Evolutionary conservation across 2,888 invertebrate species (phyloP).

Genomic region (Alloscopus bannaensis): DNA sequence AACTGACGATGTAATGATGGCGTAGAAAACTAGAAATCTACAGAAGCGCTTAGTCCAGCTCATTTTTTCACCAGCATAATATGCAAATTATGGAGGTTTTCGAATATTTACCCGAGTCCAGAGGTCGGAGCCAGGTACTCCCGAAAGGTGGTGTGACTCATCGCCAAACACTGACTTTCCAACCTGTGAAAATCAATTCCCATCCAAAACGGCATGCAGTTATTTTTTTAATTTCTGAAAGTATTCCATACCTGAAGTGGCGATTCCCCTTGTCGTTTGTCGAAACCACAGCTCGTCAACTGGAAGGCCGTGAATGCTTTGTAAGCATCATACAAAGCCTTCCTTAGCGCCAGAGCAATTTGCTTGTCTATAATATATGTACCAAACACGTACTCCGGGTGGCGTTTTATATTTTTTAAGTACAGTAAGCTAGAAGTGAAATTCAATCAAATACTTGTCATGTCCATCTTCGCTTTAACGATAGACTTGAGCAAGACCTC

Average conservation of each 20-base stretch:
- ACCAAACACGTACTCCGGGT: no score
- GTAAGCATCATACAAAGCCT: constrained; percentile 90
- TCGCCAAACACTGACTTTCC: constrained; percentile 44
- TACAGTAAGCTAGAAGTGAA: constrained; percentile 1
- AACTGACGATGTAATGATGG: constrained; percentile 55
- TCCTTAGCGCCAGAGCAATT: constrained; percentile 90
- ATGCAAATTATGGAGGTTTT: neutral
- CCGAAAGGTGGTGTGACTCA: constrained; percentile 37
- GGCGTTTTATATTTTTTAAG: no score
- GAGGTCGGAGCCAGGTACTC: constrained; percentile 97
- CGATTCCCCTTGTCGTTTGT: constrained; percentile 84
- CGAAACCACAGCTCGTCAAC: constrained; percentile 84
- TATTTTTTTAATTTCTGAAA: neutral
- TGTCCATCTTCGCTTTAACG: constrained; percentile 57
- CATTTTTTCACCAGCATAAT: neutral
- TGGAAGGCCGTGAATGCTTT: constrained; percentile 87
- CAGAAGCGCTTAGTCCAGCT: neutral
- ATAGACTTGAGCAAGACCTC: constrained; percentile 38
- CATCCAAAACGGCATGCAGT: neutral
- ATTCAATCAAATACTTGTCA: constrained; percentile 56
- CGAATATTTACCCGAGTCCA: constrained; percentile 77
- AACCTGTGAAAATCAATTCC: neutral
- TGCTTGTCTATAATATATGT: constrained; percentile 77
- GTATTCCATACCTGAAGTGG: constrained; percentile 32
- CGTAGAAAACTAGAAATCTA: constrained; percentile 40